Conservation (phyloP, 2,113 vertebrate genomes). For the Pollachius pollachius region DNA sequence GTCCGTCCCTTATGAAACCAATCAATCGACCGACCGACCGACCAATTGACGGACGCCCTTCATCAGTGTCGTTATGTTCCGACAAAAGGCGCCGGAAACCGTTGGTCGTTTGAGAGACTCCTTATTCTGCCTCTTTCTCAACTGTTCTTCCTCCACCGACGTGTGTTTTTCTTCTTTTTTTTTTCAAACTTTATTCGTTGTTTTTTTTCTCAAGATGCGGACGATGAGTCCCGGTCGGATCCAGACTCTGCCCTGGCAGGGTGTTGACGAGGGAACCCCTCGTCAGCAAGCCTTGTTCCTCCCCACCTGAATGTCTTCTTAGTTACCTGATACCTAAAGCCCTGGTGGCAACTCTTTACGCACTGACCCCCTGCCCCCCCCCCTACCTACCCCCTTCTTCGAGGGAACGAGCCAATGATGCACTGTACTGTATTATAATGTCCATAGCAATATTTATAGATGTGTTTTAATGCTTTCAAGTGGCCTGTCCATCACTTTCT, state of each 20-base stretch:
- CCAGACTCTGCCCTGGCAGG: not conserved
- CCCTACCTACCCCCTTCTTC: slow-evolving; percentile 46
- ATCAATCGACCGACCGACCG: too few relatives aligned
- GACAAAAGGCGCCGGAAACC: too few relatives aligned
- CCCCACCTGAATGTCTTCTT: slow-evolving; percentile 51
- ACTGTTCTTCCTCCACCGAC: too few relatives aligned
- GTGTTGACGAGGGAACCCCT: slow-evolving; percentile 13
- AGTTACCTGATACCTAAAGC: slow-evolving; percentile 60
- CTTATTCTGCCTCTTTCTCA: too few relatives aligned
- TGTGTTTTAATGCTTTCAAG: slow-evolving; percentile 69
- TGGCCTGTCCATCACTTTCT: slow-evolving; percentile 57
- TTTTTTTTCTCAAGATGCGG: slow-evolving; percentile 28
- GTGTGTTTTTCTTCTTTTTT: slow-evolving; percentile 1
- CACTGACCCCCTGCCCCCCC: slow-evolving; percentile 64
- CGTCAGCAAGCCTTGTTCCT: slow-evolving; percentile 22
- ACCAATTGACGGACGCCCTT: too few relatives aligned
- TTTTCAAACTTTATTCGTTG: slow-evolving; percentile 6
- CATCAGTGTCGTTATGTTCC: too few relatives aligned
- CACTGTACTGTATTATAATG: slow-evolving; percentile 80
- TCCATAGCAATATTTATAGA: slow-evolving; percentile 83
- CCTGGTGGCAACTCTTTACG: slow-evolving; percentile 64
- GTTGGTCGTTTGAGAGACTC: too few relatives aligned
- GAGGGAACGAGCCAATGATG: slow-evolving; percentile 74
- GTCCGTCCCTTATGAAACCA: slow-evolving; percentile 23
- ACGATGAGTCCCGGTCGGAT: not conserved